Conservation (phyloP, 2,888 invertebrate genomes). For the Athalia circularis region DNA sequence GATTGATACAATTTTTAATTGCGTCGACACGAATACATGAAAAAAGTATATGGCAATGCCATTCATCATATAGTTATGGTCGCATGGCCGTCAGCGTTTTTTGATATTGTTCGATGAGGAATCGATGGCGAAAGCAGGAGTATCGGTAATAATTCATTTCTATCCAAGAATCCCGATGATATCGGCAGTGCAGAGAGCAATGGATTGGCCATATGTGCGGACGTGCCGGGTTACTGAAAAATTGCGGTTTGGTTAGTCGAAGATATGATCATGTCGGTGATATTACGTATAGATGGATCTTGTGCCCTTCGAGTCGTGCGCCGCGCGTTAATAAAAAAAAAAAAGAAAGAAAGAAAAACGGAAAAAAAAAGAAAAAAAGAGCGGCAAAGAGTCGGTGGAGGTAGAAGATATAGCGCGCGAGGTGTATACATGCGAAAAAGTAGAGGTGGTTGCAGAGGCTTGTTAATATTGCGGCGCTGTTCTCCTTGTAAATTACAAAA, state of each 20-base stretch:
- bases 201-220: neutral
- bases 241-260: constrained; percentile 24
- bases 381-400: constrained; percentile 31
- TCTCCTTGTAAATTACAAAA: constrained; percentile 49
- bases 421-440: too few relatives aligned
- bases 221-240: constrained; percentile 10
- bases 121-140: too few relatives aligned
- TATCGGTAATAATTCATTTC: too few relatives aligned
- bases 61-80: too few relatives aligned
- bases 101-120: too few relatives aligned
- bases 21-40: neutral
- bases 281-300: constrained; percentile 12
- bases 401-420: constrained; percentile 16
- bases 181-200: too few relatives aligned
- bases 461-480: constrained; percentile 48
- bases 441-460: constrained; percentile 14
- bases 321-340: constrained; percentile 10
- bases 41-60: neutral
- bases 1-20: too few relatives aligned
- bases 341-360: too few relatives aligned
- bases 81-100: too few relatives aligned
- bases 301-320: neutral
- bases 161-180: too few relatives aligned
- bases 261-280: constrained; percentile 11
- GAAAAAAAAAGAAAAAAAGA: neutral